Evolutionary conservation across 2,797 vertebrate species (phyloP).

Genomic region (Melanotaenia maccullochi): DNA sequence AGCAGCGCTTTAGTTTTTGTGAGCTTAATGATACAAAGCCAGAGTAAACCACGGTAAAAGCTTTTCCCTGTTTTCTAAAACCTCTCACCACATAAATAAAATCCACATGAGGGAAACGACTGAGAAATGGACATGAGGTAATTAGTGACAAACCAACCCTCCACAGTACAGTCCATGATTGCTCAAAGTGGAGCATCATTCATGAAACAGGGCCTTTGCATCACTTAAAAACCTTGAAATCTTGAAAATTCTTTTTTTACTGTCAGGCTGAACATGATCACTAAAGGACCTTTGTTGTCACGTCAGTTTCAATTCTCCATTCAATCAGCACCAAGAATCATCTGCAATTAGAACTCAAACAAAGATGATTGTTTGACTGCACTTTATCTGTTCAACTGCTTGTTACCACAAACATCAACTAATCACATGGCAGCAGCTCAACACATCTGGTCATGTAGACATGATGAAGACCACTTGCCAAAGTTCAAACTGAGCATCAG

Average conservation of each 20-base stretch:
- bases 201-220: neutral
- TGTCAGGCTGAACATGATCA: neutral
- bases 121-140: constrained; percentile 38
- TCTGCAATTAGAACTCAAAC: no score
- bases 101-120: constrained; percentile 62
- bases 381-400: no score
- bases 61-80: constrained; percentile 72
- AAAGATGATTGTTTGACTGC: no score
- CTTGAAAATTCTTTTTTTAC: constrained; percentile 1
- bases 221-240: constrained; percentile 11
- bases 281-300: neutral
- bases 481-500: no score
- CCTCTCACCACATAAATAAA: constrained; percentile 78
- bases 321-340: neutral
- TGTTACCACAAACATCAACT: no score
- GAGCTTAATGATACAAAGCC: constrained; percentile 69
- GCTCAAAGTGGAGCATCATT: constrained; percentile 18
- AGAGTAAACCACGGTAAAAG: constrained; percentile 81
- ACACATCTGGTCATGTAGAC: no score
- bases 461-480: no score
- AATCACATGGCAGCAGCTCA: no score
- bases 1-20: constrained; percentile 67
- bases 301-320: neutral
- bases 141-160: constrained; percentile 21
- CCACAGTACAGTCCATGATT: neutral